Base-by-base conservation (phyloP, 2,113 vertebrate species). In the Poeciliopsis occidentalis region DNA sequence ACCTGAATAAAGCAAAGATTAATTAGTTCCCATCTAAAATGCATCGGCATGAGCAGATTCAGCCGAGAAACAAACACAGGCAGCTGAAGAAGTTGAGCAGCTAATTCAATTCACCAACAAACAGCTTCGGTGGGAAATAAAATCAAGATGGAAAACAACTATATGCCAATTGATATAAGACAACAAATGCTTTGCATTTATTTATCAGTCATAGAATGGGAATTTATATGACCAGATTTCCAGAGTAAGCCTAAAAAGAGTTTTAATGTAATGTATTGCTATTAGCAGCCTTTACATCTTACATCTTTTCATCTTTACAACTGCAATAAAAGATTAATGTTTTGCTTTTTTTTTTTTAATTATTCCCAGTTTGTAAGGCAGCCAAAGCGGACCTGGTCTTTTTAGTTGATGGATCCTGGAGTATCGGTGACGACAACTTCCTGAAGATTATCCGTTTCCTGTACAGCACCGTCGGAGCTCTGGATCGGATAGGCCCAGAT, bases 361-460 rank as follows among this genome's bases (percentile, higher is more conserved):
- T 31, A 19, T 17, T 0, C 34, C 60, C 82, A 99, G 97, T 98
- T 41, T 99, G 97, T 74, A 97, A 94, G 87, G 95, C 97, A 30
- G 97, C 97, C 69, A 97, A 95, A 85, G 98, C 98, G 0, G 97
- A 99, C 85, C 89, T 99, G 54, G 98, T 96, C 0, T 99, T 99
- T 89, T 92, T 99, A 88, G 96, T 99, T 15, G 98, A 99, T 65
- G 98, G 98, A 0, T 99, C 98, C 2, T 99, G 97, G 98, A 99
- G 98, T 64, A 99, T 99, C 3, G 98, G 98, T 7, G 97, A 98
- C 47, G 97, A 97, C 5, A 99, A 97, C 92, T 99, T 99, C 92
- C 95, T 96, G 90, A 99, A 98, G 92, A 97, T 99, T 93, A 96
- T 96, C 51, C 90, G 85, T 60, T 99, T 99, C 91, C 94, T 99